Evolutionary conservation across 2,888 invertebrate genomes (phyloP).

Genomic region (Agrilus biguttatus): DNA sequence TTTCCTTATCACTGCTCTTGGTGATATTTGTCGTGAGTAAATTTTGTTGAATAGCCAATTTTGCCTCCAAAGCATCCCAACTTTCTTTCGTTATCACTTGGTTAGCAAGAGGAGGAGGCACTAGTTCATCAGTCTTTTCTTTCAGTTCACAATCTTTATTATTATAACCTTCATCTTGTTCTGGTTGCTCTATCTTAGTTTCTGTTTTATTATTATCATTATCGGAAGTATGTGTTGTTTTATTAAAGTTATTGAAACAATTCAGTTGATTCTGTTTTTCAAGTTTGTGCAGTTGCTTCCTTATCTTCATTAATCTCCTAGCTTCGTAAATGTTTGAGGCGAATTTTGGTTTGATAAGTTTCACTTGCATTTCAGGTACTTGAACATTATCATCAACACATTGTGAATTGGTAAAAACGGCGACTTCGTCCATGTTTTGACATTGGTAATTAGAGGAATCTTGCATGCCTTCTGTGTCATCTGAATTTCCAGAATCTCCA

Average conservation of each 20-base stretch:
- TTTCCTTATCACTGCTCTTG: constrained; percentile 2
- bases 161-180: constrained; percentile 2
- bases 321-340: constrained; percentile 55
- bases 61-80: constrained; percentile 29
- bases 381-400: neutral
- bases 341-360: constrained; percentile 50
- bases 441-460: neutral
- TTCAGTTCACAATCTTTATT: neutral
- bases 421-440: neutral
- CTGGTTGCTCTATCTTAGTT: neutral
- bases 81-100: constrained; percentile 24
- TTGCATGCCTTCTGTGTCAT: constrained; percentile 13
- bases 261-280: constrained; percentile 31
- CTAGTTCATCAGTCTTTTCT: constrained; percentile 2
- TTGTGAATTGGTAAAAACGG: neutral
- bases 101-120: constrained; percentile 8
- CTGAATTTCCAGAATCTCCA: constrained; percentile 27
- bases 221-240: neutral
- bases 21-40: constrained; percentile 9
- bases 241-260: neutral
- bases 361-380: constrained; percentile 13
- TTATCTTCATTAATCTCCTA: constrained; percentile 47
- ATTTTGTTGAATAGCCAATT: constrained; percentile 18
- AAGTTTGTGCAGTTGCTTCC: constrained; percentile 47
- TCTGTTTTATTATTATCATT: neutral